These are phyloP conservation scores for Euura lappo DNA, from an alignment of 1,140 invertebrate genomes.

Conservation along the genomic window DNA sequence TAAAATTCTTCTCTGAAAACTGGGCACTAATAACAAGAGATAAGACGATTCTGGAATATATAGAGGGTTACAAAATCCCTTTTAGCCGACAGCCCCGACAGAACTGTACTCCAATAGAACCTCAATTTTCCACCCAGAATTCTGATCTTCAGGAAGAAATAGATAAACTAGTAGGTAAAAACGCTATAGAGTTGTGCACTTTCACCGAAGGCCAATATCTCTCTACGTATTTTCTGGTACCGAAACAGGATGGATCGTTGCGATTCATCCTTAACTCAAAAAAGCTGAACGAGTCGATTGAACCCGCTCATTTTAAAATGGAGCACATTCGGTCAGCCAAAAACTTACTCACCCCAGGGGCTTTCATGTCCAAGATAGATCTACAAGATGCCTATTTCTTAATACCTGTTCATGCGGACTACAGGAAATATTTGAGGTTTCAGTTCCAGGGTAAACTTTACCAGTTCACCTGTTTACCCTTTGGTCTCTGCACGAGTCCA, in stretches of 20 bases:
- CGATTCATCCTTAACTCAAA: slow-evolving; percentile 37
- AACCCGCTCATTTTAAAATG: slow-evolving; percentile 31
- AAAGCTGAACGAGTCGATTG: slow-evolving; percentile 33
- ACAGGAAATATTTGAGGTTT: slow-evolving; percentile 33
- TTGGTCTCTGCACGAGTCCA: slow-evolving; percentile 24
- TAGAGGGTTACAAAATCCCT: slow-evolving; percentile 24
- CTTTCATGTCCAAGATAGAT: slow-evolving; percentile 29
- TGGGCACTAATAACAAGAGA: slow-evolving; percentile 23
- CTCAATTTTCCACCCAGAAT: background rate
- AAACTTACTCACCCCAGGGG: slow-evolving; percentile 27
- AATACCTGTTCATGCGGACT: slow-evolving; percentile 21
- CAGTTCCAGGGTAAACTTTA: slow-evolving; percentile 15
- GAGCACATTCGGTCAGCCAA: slow-evolving; percentile 32
- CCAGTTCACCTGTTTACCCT: slow-evolving; percentile 27
- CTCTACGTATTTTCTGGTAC: slow-evolving; percentile 30
- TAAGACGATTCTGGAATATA: slow-evolving; percentile 17
- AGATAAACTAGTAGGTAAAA: background rate
- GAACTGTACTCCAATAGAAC: background rate
- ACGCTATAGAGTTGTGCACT: background rate
- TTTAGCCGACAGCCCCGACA: background rate
- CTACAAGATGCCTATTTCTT: slow-evolving; percentile 39
- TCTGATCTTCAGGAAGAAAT: background rate
- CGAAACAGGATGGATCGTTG: slow-evolving; percentile 33
- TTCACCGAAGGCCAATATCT: slow-evolving; percentile 26
- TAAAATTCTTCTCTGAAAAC: slow-evolving; percentile 14